Evolutionary conservation across 2,888 invertebrate species (phyloP), one percentile per base, ranked within the genome.

Genomic region (Camptogramma bilineatum): DNA sequence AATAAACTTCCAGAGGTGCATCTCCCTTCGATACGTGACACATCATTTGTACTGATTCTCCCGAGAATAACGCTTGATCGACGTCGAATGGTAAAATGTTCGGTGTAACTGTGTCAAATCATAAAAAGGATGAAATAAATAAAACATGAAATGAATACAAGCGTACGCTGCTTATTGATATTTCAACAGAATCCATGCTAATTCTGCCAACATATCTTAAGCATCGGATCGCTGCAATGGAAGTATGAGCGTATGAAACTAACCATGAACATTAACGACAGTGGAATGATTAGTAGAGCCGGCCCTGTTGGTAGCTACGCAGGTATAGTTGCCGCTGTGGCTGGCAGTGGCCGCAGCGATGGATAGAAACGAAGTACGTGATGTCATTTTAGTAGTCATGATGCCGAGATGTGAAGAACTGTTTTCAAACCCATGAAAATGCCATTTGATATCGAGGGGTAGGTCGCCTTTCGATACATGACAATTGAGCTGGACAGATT

Each of bases 251-350:
- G 76, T 80, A 83, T 80, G 69, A 83, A 88, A 92, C 92, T 91
- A 88, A 93, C 93, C 93, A 87, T 93, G 93, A 84, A 93, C 93
- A 79, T 93, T 93, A 82, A 90, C 87, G 83, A 88, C 86, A 94
- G 96, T 94, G 77, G 95, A 94, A 85, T 95, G 94, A 81, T 95
- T 95, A 78, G 95, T 93, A 66, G 90, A 93, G 76, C 97, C 97
- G 70, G 96, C 97, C 75, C 85, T 91, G 91, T 97, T 97, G 70
- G 93, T 91, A 39, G 96, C 97, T 72, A 95, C 94, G 85, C 97
- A 97, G 69, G 96, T 96, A 81, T 96, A 97, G 81, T 94, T 94
- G 72, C 97, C 97, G 69, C 96, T 95, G 84, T 97, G 96, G 66
- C 94, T 93, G 28, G 95, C 95, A 74, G 94, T 94, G 62, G 96